Percentiles rank a stretch among this genome's conserved stretches.
These are phyloP conservation scores for Gadopsis marmoratus DNA, from an alignment of 2,797 vertebrate genomes.

Conservation along the genomic window DNA sequence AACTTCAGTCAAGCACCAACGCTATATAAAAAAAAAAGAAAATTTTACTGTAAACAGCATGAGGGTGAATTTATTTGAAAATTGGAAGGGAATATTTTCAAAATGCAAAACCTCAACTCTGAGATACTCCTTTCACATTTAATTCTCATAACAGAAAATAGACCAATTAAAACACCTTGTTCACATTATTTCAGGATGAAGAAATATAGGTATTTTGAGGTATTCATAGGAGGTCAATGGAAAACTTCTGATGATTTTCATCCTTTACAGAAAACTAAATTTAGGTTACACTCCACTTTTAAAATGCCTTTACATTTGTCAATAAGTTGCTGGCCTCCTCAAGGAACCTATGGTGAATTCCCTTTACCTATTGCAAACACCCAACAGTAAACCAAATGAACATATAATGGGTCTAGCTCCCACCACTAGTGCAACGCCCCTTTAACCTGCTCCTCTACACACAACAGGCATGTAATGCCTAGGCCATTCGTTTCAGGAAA, in stretches of 20 bases:
- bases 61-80: background rate
- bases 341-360: background rate
- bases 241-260: background rate
- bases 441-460: background rate
- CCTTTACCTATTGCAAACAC: background rate
- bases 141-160: background rate
- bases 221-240: background rate
- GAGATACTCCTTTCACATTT: background rate
- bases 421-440: background rate
- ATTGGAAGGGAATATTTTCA: background rate
- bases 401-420: too few species aligned
- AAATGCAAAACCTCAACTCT: background rate
- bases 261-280: too few species aligned
- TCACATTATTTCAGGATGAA: background rate
- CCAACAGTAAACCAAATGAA: background rate
- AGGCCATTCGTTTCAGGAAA: too few species aligned
- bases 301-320: background rate
- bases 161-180: background rate
- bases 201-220: background rate
- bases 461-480: background rate
- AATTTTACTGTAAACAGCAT: too few species aligned
- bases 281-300: background rate
- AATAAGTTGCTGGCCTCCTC: too few species aligned
- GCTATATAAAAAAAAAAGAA: background rate
- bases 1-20: constrained; percentile 39